Percentiles rank a stretch among this genome's conserved stretches.
Evolutionary conservation across 2,888 invertebrate genomes (phyloP).

Genomic region (Eueremaeus valkanovi): DNA sequence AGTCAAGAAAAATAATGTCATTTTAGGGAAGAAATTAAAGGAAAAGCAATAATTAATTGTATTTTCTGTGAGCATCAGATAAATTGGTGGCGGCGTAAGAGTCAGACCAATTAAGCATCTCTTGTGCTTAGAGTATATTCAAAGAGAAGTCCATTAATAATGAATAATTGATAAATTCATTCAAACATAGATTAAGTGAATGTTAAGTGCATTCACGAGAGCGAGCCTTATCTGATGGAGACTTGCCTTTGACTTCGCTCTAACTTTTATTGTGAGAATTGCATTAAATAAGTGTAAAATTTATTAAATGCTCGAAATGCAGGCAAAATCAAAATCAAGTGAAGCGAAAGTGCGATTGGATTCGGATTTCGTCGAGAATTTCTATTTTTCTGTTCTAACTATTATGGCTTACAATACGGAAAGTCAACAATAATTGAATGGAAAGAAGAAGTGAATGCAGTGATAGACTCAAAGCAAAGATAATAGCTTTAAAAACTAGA

Average conservation of each 20-base stretch:
- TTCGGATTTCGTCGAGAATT: not conserved
- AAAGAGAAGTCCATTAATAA: slow-evolving; percentile 27
- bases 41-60: not conserved
- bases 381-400: too few species aligned
- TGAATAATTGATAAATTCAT: slow-evolving; percentile 30
- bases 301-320: not conserved
- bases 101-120: slow-evolving; percentile 4
- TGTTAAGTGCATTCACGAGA: slow-evolving; percentile 20
- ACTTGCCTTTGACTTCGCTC: not conserved
- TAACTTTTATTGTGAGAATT: not conserved
- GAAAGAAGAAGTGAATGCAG: not conserved
- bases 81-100: not conserved
- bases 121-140: not conserved
- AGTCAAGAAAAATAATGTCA: not conserved
- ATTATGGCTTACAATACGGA: not conserved
- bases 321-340: not conserved
- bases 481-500: not conserved
- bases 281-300: slow-evolving; percentile 6
- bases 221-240: not conserved
- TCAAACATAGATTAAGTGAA: slow-evolving; percentile 15
- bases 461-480: not conserved
- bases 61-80: not conserved
- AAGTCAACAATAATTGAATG: not conserved
- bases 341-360: not conserved
- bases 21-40: not conserved